Evolutionary conservation across 2,888 invertebrate genomes (phyloP).

Genomic region (Philaethria dido): DNA sequence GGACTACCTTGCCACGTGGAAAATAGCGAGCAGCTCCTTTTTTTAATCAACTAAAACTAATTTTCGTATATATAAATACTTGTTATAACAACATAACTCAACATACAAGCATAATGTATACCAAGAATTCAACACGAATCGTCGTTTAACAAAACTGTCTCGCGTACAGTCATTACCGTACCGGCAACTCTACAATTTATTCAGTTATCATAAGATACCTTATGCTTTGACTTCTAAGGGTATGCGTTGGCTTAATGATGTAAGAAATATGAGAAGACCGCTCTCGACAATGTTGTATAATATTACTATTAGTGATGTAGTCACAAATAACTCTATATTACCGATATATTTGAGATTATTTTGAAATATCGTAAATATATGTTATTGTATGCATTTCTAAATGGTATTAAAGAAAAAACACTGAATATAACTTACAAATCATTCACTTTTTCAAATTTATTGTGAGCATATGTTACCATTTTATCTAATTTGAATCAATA

Average conservation of each 20-base stretch:
- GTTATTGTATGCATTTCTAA: too few species aligned
- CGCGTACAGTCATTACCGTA: conserved; percentile 31
- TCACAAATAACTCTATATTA: conserved; percentile 29
- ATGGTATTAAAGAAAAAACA: background rate
- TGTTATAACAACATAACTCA: too few species aligned
- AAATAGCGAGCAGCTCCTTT: too few species aligned
- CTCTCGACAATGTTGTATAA: conserved; percentile 56
- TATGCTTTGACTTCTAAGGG: conserved; percentile 45
- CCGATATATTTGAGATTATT: conserved; percentile 27
- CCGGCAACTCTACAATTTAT: conserved; percentile 40
- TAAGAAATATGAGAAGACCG: conserved; percentile 68
- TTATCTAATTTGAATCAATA: too few species aligned
- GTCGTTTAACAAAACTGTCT: conserved; percentile 30
- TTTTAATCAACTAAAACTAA: too few species aligned
- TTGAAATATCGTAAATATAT: background rate
- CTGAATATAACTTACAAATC: background rate
- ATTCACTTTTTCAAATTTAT: background rate
- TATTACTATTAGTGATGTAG: conserved; percentile 48
- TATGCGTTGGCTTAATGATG: conserved; percentile 67
- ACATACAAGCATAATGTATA: background rate
- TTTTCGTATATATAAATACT: too few species aligned
- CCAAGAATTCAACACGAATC: conserved; percentile 1
- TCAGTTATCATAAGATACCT: conserved; percentile 41
- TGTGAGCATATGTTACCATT: too few species aligned
- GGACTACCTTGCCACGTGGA: too few species aligned